phyloP scores from a whole-genome alignment of 2,113 vertebrate genomes.

The Sorex araneus region DNA sequence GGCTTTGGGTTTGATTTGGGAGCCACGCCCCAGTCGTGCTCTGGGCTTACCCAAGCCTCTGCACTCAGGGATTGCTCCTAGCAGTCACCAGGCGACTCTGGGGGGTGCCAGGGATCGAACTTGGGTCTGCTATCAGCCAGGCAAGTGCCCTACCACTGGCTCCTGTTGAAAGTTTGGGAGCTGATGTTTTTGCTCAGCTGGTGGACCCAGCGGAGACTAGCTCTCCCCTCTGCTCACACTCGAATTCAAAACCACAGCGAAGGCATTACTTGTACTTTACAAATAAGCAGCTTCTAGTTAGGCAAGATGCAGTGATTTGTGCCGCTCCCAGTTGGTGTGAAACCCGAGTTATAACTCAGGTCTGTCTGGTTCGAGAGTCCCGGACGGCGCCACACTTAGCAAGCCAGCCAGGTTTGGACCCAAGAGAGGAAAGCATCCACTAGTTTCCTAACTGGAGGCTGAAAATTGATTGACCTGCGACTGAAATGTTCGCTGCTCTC shows the following conservation, averaged over 20 bases:
- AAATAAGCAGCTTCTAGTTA: not conserved
- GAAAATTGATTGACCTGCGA: not conserved
- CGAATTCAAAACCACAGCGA: not conserved
- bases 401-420: too few relatives aligned
- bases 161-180: too few relatives aligned
- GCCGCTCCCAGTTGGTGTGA: not conserved
- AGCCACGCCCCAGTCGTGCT: too few relatives aligned
- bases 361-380: constrained; percentile 4
- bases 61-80: too few relatives aligned
- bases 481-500: constrained; percentile 2
- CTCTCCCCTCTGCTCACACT: not conserved
- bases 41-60: too few relatives aligned
- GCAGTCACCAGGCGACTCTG: too few relatives aligned
- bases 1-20: not conserved
- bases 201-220: not conserved
- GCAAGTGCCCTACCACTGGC: too few relatives aligned
- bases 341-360: constrained; percentile 29
- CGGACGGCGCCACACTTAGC: not conserved
- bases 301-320: constrained; percentile 1
- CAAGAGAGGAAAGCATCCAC: too few relatives aligned
- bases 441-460: constrained; percentile 43
- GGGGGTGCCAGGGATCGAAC: too few relatives aligned
- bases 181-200: not conserved
- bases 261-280: not conserved
- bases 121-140: too few relatives aligned